Base-by-base conservation (phyloP, 2,797 vertebrate genomes). In the Hoplostethus mediterraneus region DNA sequence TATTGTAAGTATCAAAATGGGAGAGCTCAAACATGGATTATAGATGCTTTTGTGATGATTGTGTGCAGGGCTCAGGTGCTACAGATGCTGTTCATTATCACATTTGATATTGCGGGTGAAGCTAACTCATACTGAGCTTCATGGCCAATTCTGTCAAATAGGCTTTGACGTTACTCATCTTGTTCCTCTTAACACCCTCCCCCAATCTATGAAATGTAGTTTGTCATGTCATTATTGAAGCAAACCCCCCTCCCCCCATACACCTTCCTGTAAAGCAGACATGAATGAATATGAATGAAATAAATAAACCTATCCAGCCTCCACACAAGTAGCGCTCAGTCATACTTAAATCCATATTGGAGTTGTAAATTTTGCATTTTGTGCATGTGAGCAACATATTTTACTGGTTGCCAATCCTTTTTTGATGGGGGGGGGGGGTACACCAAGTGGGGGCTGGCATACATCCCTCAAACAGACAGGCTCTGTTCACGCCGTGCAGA, bases 21-120 rank as follows among this genome's bases (percentile, higher is more conserved):
- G 9, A 58, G 47, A 17, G 48, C 21, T 25, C 33, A 33, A 8
- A 48, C 16, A 16, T 42, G 11, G 12, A 56, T 68, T 56, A 6
- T 5, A 47, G 16, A 56, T 49, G 54, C 8, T 42, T 63, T 31
- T 71, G 60, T 42, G 47, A n/a, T 77, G 74, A 71, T 63, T 68
- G 31, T 38, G 55, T 5, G 2, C 33, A 0, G 65, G 79, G 54
- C 84, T 79, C 89, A 90, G 87, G 78, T 92, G 87, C 74, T 73
- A 28, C 53, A 80, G 48, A 75, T 71, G 73, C 66, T 67, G 55
- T 73, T 89, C 45, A 71, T 90, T 88, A 77, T 80, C 80, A 84
- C 64, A 57, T 87, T 48, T 52, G 45, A 71, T 76, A 61, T 73
- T 36, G 56, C 30, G 61, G 69, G 66, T 61, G 67, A 73, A 36